phyloP scores from a whole-genome alignment of 2,113 vertebrate genomes.

The Coturnix japonica region DNA sequence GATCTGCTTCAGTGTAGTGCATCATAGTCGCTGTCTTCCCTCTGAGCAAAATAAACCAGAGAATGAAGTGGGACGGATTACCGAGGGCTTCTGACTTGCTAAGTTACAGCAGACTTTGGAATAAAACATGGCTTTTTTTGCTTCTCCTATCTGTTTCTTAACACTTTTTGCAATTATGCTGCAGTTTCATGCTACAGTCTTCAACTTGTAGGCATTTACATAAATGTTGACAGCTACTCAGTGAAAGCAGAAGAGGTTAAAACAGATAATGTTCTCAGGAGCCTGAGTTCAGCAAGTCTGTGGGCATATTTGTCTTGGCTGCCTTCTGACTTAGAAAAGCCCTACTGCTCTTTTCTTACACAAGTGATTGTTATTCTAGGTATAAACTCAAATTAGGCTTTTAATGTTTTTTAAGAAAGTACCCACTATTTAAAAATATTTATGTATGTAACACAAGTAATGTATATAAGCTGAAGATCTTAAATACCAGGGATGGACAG shows the following conservation, averaged over 20 bases:
- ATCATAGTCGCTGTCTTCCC: too few relatives aligned
- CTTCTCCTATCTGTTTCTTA: not conserved
- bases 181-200: not conserved
- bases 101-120: not conserved
- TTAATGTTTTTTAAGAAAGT: not conserved
- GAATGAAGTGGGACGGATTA: too few relatives aligned
- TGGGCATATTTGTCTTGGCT: not conserved
- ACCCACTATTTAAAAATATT: not conserved
- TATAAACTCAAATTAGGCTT: not conserved
- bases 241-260: not conserved
- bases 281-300: not conserved
- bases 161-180: not conserved
- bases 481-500: too few relatives aligned
- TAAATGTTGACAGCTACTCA: not conserved
- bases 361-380: not conserved
- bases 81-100: not conserved
- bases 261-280: not conserved
- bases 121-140: not conserved
- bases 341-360: not conserved
- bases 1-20: too few relatives aligned
- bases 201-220: not conserved
- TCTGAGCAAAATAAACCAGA: too few relatives aligned
- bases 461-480: too few relatives aligned
- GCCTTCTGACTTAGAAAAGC: not conserved
- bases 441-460: too few relatives aligned